These are phyloP conservation scores for Oithona nana DNA, from an alignment of 2,888 invertebrate genomes.

Conservation along the genomic window DNA sequence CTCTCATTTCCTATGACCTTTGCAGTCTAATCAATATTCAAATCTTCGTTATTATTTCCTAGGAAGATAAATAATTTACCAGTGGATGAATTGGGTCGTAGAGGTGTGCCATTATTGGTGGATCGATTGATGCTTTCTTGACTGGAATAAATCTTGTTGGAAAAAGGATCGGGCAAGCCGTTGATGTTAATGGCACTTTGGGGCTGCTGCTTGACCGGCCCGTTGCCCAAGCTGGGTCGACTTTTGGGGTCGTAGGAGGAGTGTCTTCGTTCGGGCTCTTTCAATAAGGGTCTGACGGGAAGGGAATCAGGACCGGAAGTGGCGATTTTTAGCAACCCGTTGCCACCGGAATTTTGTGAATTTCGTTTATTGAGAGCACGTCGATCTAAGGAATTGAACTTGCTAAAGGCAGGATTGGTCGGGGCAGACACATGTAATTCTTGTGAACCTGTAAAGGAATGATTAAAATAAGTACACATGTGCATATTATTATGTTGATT, in stretches of 20 bases:
- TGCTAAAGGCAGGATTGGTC: slow-evolving; percentile 25
- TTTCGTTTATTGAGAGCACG: slow-evolving; percentile 24
- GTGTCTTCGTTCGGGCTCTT: slow-evolving; percentile 16
- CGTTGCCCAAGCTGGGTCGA: not conserved
- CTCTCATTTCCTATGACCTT: too few relatives aligned
- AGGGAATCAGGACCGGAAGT: not conserved
- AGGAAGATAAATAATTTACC: not conserved
- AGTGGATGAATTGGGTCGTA: not conserved
- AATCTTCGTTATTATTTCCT: too few relatives aligned
- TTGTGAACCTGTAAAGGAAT: slow-evolving; percentile 26
- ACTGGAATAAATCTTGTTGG: slow-evolving; percentile 3
- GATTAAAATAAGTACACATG: too few relatives aligned
- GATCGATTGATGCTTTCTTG: slow-evolving; percentile 7
- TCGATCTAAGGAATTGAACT: slow-evolving; percentile 35
- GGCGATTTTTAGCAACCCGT: not conserved
- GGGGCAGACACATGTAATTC: slow-evolving; percentile 29
- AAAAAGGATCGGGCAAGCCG: slow-evolving; percentile 14
- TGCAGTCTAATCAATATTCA: too few relatives aligned
- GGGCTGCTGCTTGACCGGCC: not conserved
- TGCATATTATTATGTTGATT: too few relatives aligned
- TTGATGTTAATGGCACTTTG: slow-evolving; percentile 17
- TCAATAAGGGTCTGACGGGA: not conserved
- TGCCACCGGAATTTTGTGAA: not conserved
- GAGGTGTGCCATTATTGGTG: not conserved
- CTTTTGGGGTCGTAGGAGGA: slow-evolving; percentile 12